Evolutionary conservation across 2,888 invertebrate species (phyloP).

Genomic region (Lepetodrilus schrolli): DNA sequence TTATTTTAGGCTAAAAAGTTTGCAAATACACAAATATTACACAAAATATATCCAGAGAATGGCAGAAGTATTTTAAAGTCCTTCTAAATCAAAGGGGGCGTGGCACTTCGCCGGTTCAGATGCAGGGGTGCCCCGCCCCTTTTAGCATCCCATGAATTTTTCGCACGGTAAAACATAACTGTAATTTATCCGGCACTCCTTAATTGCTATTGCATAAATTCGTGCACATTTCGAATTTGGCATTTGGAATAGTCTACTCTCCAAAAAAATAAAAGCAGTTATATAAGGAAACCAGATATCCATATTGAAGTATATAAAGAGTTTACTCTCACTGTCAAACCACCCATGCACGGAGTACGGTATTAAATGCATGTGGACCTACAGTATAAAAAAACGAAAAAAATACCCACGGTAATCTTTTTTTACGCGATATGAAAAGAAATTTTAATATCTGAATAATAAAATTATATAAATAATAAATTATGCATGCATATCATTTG

Average conservation of each 20-base stretch:
- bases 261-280: too few species aligned
- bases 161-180: not conserved
- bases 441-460: too few species aligned
- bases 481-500: too few species aligned
- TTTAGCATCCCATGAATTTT: constrained; percentile 27
- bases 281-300: too few species aligned
- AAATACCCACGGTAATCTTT: too few species aligned
- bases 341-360: too few species aligned
- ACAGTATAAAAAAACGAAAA: too few species aligned
- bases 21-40: constrained; percentile 1
- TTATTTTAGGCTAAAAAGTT: constrained; percentile 9
- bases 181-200: not conserved
- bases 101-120: constrained; percentile 18
- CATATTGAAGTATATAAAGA: too few species aligned
- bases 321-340: too few species aligned
- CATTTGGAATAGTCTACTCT: not conserved
- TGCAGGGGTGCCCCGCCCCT: constrained; percentile 31
- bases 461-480: too few species aligned
- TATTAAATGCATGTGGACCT: too few species aligned
- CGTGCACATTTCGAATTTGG: not conserved
- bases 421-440: too few species aligned
- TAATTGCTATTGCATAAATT: not conserved
- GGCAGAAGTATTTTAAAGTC: constrained; percentile 1
- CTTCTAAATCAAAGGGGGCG: constrained; percentile 21
- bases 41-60: not conserved